Base-by-base conservation (phyloP, 1,140 invertebrate genomes). In the Platyura marginata region DNA sequence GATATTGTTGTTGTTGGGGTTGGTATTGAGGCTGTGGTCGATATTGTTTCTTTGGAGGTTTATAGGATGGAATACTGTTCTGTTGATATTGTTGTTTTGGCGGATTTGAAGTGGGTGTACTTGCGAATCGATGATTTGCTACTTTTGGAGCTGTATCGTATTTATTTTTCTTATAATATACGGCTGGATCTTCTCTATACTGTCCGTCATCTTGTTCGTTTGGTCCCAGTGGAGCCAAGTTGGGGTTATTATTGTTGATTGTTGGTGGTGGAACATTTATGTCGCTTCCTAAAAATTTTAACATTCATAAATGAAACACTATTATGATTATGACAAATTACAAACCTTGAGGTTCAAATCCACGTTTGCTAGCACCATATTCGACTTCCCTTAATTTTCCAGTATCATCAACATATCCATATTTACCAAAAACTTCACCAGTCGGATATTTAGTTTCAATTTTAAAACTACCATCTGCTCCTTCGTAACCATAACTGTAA, bases 381-480 rank as follows among this genome's bases (percentile, higher is more conserved):
- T 84, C 79, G 4, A 81, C 67, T 52, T 80, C 77, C 8, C 73
- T 68, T 0, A 76, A 46, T 50, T 71, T 73, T 13, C 85, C 83
- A 13, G 66, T 63, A 48, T 84, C 82, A 48, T 88, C 85, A 0
- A 86, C 70, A 57, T 87, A 89, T 21, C 57, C 57, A 36, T 60
- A 61, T 44, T 61, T 60, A 37, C 86, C 86, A 32, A 77, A 79
- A 3, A 88, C 79, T 51, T 86, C 81, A 0, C 84, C 82, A 19
- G 72, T 79, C 0, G 79, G 71, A 48, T 82, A 82, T 56, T 85
- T 87, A 1, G 82, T 87, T 59, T 93, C 87, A 44, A 91, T 88
- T 61, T 91, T 91, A 67, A 86, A 90, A 21, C 81, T 79, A n/a
- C 87, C 87, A 54, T 91, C 85, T 0, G 82, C 87, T 0, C 72